phyloP scores from a whole-genome alignment of 2,113 vertebrate species.

The Heterocephalus glaber region DNA sequence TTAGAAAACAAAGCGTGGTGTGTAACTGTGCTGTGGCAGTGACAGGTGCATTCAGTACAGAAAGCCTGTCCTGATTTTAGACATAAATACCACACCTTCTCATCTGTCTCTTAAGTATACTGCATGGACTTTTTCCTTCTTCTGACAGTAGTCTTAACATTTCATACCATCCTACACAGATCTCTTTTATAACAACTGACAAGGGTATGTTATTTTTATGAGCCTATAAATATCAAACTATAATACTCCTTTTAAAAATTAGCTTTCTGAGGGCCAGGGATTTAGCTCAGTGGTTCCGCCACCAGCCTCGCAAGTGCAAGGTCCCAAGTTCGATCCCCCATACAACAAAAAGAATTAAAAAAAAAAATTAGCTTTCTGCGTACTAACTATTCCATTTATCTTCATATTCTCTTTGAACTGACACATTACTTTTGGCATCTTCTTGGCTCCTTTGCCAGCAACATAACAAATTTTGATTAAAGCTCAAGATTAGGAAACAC shows the following conservation, averaged over 20 bases:
- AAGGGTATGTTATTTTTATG: background rate
- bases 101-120: background rate
- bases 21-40: background rate
- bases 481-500: background rate
- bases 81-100: background rate
- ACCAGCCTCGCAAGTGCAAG: too few species aligned
- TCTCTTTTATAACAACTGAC: background rate
- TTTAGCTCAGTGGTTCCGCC: too few species aligned
- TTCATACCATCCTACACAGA: background rate
- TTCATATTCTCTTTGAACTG: background rate
- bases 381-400: background rate
- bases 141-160: background rate
- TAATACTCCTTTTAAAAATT: background rate
- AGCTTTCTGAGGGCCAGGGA: too few species aligned
- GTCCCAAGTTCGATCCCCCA: too few species aligned
- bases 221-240: constrained; percentile 17
- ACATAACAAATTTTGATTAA: background rate
- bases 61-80: background rate
- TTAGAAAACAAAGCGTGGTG: background rate
- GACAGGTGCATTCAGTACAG: background rate
- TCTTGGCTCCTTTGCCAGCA: background rate
- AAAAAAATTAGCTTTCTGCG: constrained; percentile 2
- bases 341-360: too few species aligned
- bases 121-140: background rate
- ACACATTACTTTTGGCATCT: background rate